These are phyloP conservation scores for Hyposoter dolosus DNA, from an alignment of 2,888 invertebrate genomes.

Conservation along the genomic window DNA sequence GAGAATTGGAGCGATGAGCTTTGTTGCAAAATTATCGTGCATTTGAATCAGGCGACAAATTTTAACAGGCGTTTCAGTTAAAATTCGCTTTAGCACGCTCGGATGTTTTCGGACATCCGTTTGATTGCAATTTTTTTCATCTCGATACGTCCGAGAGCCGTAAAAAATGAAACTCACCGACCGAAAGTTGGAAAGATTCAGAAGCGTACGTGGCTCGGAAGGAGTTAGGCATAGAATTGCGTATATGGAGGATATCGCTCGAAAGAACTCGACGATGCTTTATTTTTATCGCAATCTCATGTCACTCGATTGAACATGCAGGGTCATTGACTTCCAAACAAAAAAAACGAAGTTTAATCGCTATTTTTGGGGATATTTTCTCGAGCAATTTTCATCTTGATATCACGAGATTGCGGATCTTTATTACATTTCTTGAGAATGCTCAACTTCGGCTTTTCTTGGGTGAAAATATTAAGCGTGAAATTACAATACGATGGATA, in stretches of 20 bases:
- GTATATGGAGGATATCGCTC: conserved; percentile 1
- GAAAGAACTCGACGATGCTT: conserved; percentile 30
- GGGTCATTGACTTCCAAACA: conserved; percentile 27
- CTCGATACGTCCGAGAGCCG: not conserved
- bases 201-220: not conserved
- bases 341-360: conserved; percentile 5
- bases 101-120: not conserved
- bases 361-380: conserved; percentile 1
- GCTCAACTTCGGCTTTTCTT: not conserved
- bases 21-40: not conserved
- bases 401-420: conserved; percentile 1
- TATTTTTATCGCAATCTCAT: conserved; percentile 39
- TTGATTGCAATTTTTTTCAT: not conserved
- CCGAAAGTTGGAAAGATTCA: not conserved
- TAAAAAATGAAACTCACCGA: conserved; percentile 5
- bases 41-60: not conserved
- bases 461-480: not conserved
- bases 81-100: not conserved
- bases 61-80: not conserved
- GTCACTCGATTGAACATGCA: conserved; percentile 32
- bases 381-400: conserved; percentile 1
- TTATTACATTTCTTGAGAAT: not conserved
- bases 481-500: not conserved
- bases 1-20: not conserved
- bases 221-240: not conserved